These are phyloP conservation scores for Neotragus moschatus DNA, from an alignment of 2,113 vertebrate genomes.

Conservation along the genomic window DNA sequence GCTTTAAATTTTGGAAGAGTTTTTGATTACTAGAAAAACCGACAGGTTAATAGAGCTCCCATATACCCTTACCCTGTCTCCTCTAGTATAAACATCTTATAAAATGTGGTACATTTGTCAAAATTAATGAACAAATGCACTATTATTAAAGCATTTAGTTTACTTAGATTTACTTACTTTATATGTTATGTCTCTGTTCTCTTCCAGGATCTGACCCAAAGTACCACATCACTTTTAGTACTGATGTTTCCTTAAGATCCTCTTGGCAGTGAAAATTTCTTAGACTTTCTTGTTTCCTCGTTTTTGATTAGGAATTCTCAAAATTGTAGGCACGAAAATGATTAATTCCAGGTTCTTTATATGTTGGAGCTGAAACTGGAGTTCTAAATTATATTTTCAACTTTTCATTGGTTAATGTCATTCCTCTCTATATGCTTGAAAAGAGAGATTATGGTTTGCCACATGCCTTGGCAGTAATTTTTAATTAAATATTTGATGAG, in stretches of 20 bases:
- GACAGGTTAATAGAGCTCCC: not conserved
- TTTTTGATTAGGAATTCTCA: not conserved
- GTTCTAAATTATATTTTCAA: not conserved
- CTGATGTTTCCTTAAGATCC: not conserved
- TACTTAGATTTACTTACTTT: not conserved
- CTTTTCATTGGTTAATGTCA: not conserved
- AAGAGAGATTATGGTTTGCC: not conserved
- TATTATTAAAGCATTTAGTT: not conserved
- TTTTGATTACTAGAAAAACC: not conserved
- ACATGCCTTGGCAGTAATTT: not conserved
- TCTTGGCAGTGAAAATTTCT: not conserved
- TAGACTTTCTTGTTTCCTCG: not conserved
- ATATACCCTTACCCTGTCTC: not conserved
- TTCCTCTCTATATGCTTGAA: not conserved
- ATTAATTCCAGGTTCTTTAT: not conserved
- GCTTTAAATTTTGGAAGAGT: not conserved
- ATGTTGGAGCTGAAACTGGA: not conserved
- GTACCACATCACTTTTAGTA: not conserved
- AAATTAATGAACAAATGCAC: not conserved
- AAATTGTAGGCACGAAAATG: fast-evolving
- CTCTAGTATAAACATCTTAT: not conserved
- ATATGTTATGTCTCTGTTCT: not conserved
- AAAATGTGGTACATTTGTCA: not conserved
- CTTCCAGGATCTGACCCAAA: not conserved
- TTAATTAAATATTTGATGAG: not conserved